phyloP scores from a whole-genome alignment of 1,140 invertebrate genomes.

The Musca domestica region DNA sequence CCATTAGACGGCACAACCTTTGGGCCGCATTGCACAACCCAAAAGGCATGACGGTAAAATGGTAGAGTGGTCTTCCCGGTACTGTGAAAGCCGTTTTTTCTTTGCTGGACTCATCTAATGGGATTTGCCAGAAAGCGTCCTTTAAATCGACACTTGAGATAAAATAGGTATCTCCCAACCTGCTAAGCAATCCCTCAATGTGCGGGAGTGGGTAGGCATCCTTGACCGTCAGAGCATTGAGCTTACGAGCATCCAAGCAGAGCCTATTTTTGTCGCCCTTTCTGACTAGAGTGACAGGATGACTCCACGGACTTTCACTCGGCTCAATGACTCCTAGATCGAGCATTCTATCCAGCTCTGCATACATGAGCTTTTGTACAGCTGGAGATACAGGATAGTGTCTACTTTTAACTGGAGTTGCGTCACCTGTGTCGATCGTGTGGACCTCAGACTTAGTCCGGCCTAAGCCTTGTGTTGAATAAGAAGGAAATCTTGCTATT shows the following conservation, averaged over 20 bases:
- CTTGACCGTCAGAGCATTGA: neutral
- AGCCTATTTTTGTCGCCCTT: too few species aligned
- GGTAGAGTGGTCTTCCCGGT: neutral
- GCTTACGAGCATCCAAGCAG: neutral
- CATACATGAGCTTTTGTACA: too few species aligned
- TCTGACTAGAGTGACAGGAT: too few species aligned
- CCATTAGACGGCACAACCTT: constrained; percentile 26
- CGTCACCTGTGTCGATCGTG: neutral
- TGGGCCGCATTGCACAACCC: too few species aligned
- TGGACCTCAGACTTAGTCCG: neutral
- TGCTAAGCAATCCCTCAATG: neutral
- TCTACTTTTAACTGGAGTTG: neutral
- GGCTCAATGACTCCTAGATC: neutral
- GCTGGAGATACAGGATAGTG: neutral
- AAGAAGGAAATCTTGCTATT: neutral
- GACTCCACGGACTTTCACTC: neutral
- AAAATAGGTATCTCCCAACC: too few species aligned
- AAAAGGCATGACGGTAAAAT: too few species aligned
- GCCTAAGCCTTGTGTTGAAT: neutral
- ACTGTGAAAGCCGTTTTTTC: too few species aligned
- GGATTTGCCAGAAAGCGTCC: too few species aligned
- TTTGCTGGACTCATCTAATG: too few species aligned
- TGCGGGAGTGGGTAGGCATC: too few species aligned
- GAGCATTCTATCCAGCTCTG: too few species aligned
- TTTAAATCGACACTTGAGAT: too few species aligned